Conservation (phyloP, 2,888 invertebrate species). For the Tiphia femorata region DNA sequence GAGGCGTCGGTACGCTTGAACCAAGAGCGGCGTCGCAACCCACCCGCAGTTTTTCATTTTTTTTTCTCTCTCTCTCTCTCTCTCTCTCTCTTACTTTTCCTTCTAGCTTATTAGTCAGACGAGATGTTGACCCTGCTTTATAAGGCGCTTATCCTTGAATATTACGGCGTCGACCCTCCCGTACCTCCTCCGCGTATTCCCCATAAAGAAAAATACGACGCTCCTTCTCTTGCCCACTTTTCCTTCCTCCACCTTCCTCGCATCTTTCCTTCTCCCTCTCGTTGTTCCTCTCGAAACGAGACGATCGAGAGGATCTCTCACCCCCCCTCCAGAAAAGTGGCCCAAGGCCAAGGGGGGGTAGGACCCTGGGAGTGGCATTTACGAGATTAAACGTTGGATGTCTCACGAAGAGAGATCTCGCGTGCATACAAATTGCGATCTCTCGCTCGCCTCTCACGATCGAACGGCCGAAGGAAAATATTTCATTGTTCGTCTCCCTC, state of each 20-base stretch:
- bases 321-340: constrained; percentile 1
- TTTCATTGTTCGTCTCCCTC: not conserved
- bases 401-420: not conserved
- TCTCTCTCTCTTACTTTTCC: no score
- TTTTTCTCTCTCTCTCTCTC: no score
- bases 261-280: not conserved
- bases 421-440: not conserved
- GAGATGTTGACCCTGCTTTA: constrained; percentile 6
- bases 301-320: not conserved
- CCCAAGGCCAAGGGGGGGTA: constrained; percentile 13
- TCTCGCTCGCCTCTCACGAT: not conserved
- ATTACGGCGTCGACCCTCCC: not conserved
- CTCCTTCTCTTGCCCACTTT: no score
- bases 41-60: no score
- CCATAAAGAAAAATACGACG: no score
- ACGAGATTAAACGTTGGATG: not conserved
- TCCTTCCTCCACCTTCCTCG: no score
- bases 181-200: no score
- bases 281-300: not conserved
- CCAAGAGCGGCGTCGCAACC: no score
- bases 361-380: not conserved
- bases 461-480: no score
- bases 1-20: no score
- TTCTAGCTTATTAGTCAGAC: constrained; percentile 2
- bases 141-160: constrained; percentile 10